phyloP scores from a whole-genome alignment of 2,113 vertebrate species.

The Eretmochelys imbricata region DNA sequence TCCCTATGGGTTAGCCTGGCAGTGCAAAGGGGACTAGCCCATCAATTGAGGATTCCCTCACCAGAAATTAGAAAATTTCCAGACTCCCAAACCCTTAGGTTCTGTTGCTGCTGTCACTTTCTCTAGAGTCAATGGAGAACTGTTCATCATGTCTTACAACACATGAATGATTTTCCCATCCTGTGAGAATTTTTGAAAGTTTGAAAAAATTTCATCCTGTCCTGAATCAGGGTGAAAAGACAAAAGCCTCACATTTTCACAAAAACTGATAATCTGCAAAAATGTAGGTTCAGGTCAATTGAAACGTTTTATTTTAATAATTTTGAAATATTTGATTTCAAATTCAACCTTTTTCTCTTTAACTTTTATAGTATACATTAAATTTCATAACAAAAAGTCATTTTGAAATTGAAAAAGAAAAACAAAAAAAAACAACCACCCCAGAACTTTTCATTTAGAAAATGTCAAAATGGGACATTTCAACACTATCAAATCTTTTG shows the following conservation, averaged over 20 bases:
- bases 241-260: neutral
- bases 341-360: neutral
- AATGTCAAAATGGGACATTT: neutral
- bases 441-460: too few species aligned
- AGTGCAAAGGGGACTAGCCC: neutral
- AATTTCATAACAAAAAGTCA: neutral
- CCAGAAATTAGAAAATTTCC: neutral
- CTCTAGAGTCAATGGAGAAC: neutral
- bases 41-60: neutral
- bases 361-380: neutral
- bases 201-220: neutral
- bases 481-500: neutral
- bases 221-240: neutral
- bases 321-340: neutral
- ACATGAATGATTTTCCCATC: neutral
- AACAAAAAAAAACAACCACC: too few species aligned
- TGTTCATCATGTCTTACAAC: accelerated
- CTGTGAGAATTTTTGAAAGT: neutral
- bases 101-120: neutral
- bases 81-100: neutral
- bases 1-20: neutral
- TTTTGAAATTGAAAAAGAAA: neutral
- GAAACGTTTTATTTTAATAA: neutral
- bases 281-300: neutral
- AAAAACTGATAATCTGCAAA: neutral